Conservation (phyloP, 64 coral and sea anemone genomes). For the Montipora capricornis region DNA sequence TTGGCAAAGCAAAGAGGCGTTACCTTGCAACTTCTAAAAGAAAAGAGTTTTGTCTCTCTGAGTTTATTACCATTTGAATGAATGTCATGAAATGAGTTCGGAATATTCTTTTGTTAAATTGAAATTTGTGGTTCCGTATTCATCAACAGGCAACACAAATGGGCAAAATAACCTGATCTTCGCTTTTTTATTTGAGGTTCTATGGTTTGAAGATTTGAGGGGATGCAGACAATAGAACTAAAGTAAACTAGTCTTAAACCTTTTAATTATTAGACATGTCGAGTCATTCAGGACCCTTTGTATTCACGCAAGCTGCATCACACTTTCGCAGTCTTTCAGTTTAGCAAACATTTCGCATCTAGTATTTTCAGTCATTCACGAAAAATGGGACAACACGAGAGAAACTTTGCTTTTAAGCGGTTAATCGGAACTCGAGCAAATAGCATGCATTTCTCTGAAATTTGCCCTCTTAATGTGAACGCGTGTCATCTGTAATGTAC, state of each 20-base stretch:
- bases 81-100: neutral
- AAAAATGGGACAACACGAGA: too few species aligned
- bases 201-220: slow-evolving; percentile 26
- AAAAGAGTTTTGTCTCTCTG: neutral
- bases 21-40: neutral
- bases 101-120: neutral
- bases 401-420: too few species aligned
- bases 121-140: slow-evolving; percentile 23
- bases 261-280: neutral
- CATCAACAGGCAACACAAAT: neutral
- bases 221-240: neutral
- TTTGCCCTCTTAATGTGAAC: neutral
- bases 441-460: neutral
- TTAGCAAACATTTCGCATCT: neutral
- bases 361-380: too few species aligned
- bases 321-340: neutral
- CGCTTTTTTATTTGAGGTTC: slow-evolving; percentile 7
- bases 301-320: neutral
- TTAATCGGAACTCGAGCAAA: neutral
- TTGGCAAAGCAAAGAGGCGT: neutral
- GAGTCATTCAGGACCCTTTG: neutral
- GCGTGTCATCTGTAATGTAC: neutral
- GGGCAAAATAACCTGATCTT: neutral
- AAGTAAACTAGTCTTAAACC: slow-evolving; percentile 11
- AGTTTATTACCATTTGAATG: slow-evolving; percentile 1